Evolutionary conservation across 1,140 invertebrate species (phyloP).

Genomic region (Oscheius sp.): DNA sequence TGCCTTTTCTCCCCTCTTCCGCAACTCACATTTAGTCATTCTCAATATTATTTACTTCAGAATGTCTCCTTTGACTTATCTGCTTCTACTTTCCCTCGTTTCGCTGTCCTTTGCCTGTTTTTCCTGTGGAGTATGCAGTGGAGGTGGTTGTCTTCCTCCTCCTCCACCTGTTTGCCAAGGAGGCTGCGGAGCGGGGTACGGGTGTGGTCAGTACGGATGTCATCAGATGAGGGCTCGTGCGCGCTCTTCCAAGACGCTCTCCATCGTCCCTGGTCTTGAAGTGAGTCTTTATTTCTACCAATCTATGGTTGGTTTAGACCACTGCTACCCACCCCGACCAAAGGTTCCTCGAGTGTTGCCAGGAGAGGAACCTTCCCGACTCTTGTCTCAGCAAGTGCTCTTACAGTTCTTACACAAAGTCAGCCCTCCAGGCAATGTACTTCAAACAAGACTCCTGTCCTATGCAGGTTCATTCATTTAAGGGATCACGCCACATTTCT

Average conservation of each 20-base stretch:
- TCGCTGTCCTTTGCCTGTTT: conserved; percentile 28
- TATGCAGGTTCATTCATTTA: conserved; percentile 27
- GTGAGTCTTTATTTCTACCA: not conserved
- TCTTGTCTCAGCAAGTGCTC: conserved; percentile 44
- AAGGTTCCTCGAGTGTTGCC: conserved; percentile 48
- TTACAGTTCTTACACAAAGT: conserved; percentile 47
- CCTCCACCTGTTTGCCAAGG: conserved; percentile 31
- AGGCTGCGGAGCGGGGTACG: conserved; percentile 25
- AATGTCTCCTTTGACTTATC: no score
- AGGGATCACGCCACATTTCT: not conserved
- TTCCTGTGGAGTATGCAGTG: conserved; percentile 37
- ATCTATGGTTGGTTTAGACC: not conserved
- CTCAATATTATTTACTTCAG: no score
- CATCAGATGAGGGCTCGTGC: conserved; percentile 30
- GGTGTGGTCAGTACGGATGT: conserved; percentile 34
- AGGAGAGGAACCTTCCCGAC: conserved; percentile 50
- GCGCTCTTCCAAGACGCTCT: conserved; percentile 32
- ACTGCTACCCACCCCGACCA: conserved; percentile 42
- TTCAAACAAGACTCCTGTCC: conserved; percentile 47
- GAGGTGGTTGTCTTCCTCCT: conserved; percentile 32
- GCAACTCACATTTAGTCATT: no score
- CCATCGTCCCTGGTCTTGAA: not conserved
- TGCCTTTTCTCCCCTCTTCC: no score
- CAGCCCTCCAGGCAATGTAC: conserved; percentile 45
- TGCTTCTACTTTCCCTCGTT: conserved; percentile 8